Base-by-base conservation (phyloP, 2,888 invertebrate genomes). In the Plutella xylostella region DNA sequence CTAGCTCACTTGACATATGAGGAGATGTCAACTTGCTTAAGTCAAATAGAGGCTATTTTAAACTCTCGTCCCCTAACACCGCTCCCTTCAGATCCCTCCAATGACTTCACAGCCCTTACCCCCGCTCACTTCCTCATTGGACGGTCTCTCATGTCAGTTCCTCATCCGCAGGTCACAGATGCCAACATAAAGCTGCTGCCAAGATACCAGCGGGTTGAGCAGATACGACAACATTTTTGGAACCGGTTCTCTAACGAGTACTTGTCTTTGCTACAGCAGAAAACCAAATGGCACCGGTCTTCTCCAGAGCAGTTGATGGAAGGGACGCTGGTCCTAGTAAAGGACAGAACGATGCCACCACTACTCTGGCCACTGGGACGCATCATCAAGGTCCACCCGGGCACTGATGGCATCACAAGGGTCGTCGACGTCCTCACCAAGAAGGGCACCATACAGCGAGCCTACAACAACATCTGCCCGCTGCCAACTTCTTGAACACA, bases 301-400 rank as follows among this genome's bases (percentile, higher is more conserved):
- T 35, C 45, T 1, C 17, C 9, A n/a, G 31, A 22, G 0, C 42
- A 49, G 1, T 45, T 55, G 4, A 18, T 30, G n/a, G 17, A 34
- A 1, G 47, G 52, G 4, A 19, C 47, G 9, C 40, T 52, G 17
- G 52, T 52, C 7, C 38, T 54, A 7, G 31, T 55, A 15, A 50
- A 45, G 35, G 51, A 55, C 7, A 45, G 48, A 33, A 22, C 37
- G 6, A 42, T 42, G 5, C 50, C 52, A 18, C 51, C 52, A 30
- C 41, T 52, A n/a, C 20, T 51, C 9, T 54, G 54, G 54, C 44
- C 28, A 4, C 18, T 52, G 17, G 50, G 52, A 6, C 43, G 49
- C 4, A 34, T 53, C 9, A 19, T 25, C 3, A 20, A 45, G 18
- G 21, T 46, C 4, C 43, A 44, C 37, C n/a, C n/a, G n/a, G n/a